Conservation (phyloP, 2,888 invertebrate genomes). For the Leucoptera coffeella region DNA sequence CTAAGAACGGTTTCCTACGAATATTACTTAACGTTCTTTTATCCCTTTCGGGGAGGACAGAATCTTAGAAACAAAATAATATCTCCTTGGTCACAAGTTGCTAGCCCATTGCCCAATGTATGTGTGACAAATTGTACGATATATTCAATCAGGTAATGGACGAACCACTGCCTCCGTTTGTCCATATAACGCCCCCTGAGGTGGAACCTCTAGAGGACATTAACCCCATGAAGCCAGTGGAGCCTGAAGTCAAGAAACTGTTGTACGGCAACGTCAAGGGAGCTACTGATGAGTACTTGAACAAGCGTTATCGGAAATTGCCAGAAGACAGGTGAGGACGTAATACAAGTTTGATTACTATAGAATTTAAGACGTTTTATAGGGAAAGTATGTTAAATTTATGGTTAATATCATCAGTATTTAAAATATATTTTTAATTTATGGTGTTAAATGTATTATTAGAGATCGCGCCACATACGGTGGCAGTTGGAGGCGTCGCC, state of each 20-base stretch:
- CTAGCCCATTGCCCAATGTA: slow-evolving; percentile 2
- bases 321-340: slow-evolving; percentile 45
- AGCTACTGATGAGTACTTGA: slow-evolving; percentile 37
- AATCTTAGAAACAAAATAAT: background rate
- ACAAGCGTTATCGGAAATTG: slow-evolving; percentile 31
- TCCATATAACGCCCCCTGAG: slow-evolving; percentile 12
- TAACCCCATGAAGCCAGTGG: slow-evolving; percentile 45
- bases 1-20: no score
- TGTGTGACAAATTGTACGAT: no score
- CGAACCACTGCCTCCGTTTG: slow-evolving; percentile 15
- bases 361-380: background rate
- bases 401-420: no score
- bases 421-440: no score
- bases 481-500: no score
- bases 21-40: no score
- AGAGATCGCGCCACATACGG: no score
- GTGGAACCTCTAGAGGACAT: slow-evolving; percentile 15
- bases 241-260: slow-evolving; percentile 28
- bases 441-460: no score
- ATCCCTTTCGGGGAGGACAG: background rate
- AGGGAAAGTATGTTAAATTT: no score
- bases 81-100: slow-evolving; percentile 2
- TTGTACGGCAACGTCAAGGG: slow-evolving; percentile 43
- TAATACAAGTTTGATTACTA: no score
- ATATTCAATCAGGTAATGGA: slow-evolving; percentile 18